Conservation (phyloP, 1,140 invertebrate genomes). For the Bombus superbus region DNA sequence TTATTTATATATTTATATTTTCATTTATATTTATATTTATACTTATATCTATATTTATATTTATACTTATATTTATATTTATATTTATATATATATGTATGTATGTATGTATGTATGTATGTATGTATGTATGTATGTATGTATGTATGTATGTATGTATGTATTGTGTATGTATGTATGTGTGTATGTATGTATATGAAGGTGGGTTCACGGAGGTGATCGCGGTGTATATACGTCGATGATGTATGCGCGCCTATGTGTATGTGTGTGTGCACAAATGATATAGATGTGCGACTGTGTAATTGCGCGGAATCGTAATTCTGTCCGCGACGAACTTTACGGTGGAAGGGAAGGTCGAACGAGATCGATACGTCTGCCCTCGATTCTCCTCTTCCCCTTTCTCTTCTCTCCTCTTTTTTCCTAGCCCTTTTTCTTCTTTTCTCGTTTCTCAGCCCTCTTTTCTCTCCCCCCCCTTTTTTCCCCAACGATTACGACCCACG, state of each 20-base stretch:
- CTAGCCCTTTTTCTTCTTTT: not conserved
- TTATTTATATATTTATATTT: constrained; percentile 18
- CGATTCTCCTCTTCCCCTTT: constrained; percentile 28
- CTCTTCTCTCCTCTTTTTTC: not conserved
- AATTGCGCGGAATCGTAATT: constrained; percentile 56
- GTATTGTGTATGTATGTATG: too few relatives aligned
- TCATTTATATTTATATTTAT: constrained; percentile 2
- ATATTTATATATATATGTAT: not conserved
- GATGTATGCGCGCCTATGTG: not conserved
- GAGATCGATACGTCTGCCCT: constrained; percentile 60
- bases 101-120: not conserved
- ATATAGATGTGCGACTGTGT: constrained; percentile 28
- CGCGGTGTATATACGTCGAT: not conserved
- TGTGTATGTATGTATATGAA: not conserved
- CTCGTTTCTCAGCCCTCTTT: too few relatives aligned
- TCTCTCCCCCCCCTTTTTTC: not conserved
- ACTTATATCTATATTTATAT: not conserved
- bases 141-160: not conserved
- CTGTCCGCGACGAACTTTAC: constrained; percentile 47
- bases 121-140: not conserved
- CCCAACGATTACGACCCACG: constrained; percentile 20
- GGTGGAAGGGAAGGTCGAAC: constrained; percentile 57
- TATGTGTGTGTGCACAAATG: constrained; percentile 5
- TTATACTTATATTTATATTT: constrained; percentile 2
- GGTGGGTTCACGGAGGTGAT: not conserved